Evolutionary conservation across 1,140 invertebrate species (phyloP).

Genomic region (Hormaphis cornu): DNA sequence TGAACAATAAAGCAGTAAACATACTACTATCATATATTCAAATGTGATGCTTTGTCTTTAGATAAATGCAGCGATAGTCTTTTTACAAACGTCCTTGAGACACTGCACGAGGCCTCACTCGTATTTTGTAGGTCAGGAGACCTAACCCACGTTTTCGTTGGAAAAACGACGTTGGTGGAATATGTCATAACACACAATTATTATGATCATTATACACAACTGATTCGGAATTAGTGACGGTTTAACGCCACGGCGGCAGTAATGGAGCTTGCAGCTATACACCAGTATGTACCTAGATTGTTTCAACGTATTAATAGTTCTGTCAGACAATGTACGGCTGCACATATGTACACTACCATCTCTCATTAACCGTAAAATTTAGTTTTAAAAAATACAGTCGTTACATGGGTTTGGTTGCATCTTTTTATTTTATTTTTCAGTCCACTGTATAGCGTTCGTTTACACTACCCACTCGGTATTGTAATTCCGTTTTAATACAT

Average conservation of each 20-base stretch:
- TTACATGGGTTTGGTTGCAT: not conserved
- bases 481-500: conserved; percentile 17
- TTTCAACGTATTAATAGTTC: not conserved
- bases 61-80: not conserved
- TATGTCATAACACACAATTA: conserved; percentile 7
- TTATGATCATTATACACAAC: not conserved
- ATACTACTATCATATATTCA: not conserved
- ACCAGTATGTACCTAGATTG: too few species aligned
- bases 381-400: not conserved
- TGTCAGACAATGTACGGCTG: too few species aligned
- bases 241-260: not conserved
- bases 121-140: not conserved
- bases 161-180: not conserved
- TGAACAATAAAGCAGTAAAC: not conserved
- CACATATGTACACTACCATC: not conserved
- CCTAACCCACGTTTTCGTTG: not conserved
- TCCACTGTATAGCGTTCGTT: not conserved
- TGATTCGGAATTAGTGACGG: conserved; percentile 6
- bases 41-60: not conserved
- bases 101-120: not conserved
- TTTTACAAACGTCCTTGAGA: not conserved
- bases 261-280: not conserved
- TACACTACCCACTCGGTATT: not conserved
- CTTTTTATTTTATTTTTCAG: not conserved
- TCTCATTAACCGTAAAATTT: not conserved